Evolutionary conservation across 2,888 invertebrate species (phyloP), one percentile per base, ranked within the genome.

Genomic region (Synanthedon formicaeformis): DNA sequence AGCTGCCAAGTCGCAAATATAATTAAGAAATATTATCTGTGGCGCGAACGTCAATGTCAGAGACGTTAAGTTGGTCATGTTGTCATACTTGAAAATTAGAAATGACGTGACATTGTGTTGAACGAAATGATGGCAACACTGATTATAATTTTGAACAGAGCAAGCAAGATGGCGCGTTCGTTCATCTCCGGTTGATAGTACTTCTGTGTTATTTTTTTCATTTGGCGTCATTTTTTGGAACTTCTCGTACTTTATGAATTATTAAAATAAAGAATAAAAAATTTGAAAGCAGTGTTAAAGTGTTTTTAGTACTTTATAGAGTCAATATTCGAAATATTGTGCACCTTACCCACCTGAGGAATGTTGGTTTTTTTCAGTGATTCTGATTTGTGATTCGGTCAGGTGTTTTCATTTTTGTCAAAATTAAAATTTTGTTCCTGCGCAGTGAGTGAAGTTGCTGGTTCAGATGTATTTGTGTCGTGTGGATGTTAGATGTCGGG

Each of bases 321-420:
- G 62, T 67, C 65, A 60, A 58, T 74, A 41, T 13, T 50, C 12
- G 4, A 11, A 11, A 10, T 23, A 52, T 16, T 40, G 81, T 84
- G 81, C 71, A 76, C 78, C 73, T 83, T 80, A 87, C 88, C 89
- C 89, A 90, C 90, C 90, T 90, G 90, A 90, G 89, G 90, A 90
- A 89, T 89, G 89, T 88, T 88, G 81, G 81, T 87, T 89, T 89
- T 88, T 89, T 88, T 87, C 88, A 86, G 34, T 34, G 34, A 34
- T 34, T 34, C 34, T 86, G 87, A 88, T 89, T 88, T 88, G 88
- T 89, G 88, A 85, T 88, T 84, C 78, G 84, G 88, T 89, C 88
- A 89, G 88, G 88, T 89, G 89, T 88, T 88, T 86, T 86, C 78
- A 73, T 81, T 82, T 76, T 83, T 73, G 78, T 72, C 74, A 75